A percentile compares a stretch with the other conserved stretches of the same genome.
Conservation (phyloP, 2,113 vertebrate species). For the Microcebus jonahi region DNA sequence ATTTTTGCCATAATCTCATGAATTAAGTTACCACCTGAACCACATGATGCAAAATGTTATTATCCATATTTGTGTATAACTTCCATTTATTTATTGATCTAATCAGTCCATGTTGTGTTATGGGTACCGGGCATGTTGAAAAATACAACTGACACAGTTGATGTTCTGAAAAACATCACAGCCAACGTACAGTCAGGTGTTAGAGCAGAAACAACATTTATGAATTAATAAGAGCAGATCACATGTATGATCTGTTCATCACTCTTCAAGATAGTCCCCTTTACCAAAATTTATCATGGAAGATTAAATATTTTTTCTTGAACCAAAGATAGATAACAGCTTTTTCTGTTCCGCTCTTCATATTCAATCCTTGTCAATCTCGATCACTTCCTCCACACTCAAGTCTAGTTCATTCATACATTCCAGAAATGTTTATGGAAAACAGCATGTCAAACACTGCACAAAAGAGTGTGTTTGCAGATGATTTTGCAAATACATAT, state of each 20-base stretch:
- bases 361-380: background rate
- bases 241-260: background rate
- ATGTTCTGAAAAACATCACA: background rate
- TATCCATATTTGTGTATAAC: background rate
- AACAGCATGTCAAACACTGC: background rate
- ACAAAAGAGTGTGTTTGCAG: background rate
- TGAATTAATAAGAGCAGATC: background rate
- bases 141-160: background rate
- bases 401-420: background rate
- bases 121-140: background rate
- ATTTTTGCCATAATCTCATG: background rate
- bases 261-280: background rate
- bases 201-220: conserved; percentile 26
- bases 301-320: background rate
- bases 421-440: background rate
- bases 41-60: background rate
- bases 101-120: background rate
- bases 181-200: background rate
- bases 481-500: background rate
- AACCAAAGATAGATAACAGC: background rate
- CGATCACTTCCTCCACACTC: background rate
- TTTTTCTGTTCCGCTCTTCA: background rate
- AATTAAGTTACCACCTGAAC: background rate
- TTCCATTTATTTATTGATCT: background rate
- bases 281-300: background rate